Evolutionary conservation across 2,113 vertebrate species (phyloP).

Genomic region (Scolopax mira): DNA sequence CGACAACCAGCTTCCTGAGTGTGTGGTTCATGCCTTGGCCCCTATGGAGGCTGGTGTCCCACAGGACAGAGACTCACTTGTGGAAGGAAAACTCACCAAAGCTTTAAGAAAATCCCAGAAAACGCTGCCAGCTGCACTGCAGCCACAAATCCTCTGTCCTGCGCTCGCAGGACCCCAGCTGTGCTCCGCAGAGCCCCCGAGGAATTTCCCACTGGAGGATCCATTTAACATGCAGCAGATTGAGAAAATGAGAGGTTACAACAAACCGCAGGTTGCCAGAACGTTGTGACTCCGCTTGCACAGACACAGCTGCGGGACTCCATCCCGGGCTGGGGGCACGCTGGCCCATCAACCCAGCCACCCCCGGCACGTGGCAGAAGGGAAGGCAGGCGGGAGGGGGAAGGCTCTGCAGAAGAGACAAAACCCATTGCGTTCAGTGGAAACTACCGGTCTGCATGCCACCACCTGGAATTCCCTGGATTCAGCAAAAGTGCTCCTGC

Average conservation of each 20-base stretch:
- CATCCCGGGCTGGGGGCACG: not conserved
- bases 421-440: not conserved
- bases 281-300: accelerated
- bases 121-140: constrained; percentile 11
- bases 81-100: constrained; percentile 50
- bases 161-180: not conserved
- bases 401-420: not conserved
- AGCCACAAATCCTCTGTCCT: not conserved
- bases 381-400: not conserved
- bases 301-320: not conserved
- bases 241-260: not conserved
- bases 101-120: constrained; percentile 28
- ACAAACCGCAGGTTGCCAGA: not conserved
- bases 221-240: not conserved
- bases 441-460: not conserved
- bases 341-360: accelerated
- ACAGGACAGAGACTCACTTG: constrained; percentile 47
- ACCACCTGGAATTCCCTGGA: not conserved
- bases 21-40: constrained; percentile 55
- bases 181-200: not conserved
- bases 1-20: constrained; percentile 45
- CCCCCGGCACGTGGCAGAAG: not conserved
- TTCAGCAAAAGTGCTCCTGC: not conserved
- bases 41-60: constrained; percentile 65
- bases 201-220: not conserved